Conservation (phyloP, 2,888 invertebrate genomes). For the Eugnorisma glareosa region DNA sequence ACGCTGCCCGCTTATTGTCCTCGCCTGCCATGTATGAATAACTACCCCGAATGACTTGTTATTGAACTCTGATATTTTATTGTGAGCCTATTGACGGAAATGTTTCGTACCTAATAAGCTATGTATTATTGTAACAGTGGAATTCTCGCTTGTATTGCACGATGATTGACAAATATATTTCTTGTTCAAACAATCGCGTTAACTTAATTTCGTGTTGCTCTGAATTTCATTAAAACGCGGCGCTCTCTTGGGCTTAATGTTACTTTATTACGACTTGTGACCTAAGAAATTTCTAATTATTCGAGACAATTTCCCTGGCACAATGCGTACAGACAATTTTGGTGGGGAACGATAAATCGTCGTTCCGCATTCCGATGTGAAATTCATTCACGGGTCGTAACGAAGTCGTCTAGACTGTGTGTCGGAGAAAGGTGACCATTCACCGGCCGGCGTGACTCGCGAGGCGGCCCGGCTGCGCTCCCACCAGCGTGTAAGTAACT, state of each 20-base stretch:
- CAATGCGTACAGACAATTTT: constrained; percentile 79
- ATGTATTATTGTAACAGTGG: constrained; percentile 21
- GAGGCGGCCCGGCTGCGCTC: constrained; percentile 77
- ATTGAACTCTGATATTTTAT: constrained; percentile 67
- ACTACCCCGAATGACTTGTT: constrained; percentile 69
- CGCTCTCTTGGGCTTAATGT: constrained; percentile 50
- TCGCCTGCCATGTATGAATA: constrained; percentile 66
- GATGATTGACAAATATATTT: constrained; percentile 43
- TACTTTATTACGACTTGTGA: constrained; percentile 62
- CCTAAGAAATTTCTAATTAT: constrained; percentile 79
- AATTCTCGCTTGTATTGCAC: constrained; percentile 11
- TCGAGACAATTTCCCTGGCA: constrained; percentile 81
- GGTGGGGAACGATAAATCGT: constrained; percentile 82
- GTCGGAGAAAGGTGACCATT: constrained; percentile 91
- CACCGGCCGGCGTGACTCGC: constrained; percentile 81
- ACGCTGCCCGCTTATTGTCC: constrained; percentile 74
- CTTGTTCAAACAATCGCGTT: constrained; percentile 29
- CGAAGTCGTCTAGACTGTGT: constrained; percentile 88
- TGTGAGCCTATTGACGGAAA: constrained; percentile 53
- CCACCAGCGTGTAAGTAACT: constrained; percentile 82
- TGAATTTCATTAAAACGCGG: constrained; percentile 58
- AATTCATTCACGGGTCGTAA: constrained; percentile 88
- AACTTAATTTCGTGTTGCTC: constrained; percentile 30
- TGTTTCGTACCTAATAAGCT: constrained; percentile 46
- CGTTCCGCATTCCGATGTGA: constrained; percentile 89